A percentile compares a stretch with the other conserved stretches of the same genome.
Evolutionary conservation across 1,140 invertebrate genomes (phyloP).

Genomic region (Phymastichus coffea): DNA sequence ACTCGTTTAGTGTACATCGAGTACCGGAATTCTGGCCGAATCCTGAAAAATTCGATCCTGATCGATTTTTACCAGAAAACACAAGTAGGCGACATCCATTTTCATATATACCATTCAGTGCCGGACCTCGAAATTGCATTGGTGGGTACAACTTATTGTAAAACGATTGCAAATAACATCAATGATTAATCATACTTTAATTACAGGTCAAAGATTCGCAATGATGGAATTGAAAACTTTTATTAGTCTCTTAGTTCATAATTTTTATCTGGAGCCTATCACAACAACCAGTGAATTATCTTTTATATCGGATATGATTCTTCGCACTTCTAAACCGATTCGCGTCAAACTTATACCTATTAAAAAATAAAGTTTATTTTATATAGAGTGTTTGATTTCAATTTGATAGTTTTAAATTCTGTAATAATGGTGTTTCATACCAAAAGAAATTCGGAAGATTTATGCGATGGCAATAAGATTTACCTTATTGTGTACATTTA

Average conservation of each 20-base stretch:
- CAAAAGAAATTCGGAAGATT: no score
- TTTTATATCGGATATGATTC: conserved; percentile 23
- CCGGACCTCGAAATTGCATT: no score
- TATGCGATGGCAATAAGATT: no score
- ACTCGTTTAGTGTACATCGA: conserved; percentile 64
- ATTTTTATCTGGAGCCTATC: conserved; percentile 32
- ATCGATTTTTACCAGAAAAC: no score
- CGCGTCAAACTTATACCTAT: conserved; percentile 21
- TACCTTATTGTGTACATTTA: no score
- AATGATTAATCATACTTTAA: neutral
- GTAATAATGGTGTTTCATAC: no score
- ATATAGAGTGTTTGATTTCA: no score
- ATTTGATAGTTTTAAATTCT: no score
- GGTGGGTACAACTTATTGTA: conserved; percentile 28
- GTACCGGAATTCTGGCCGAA: conserved; percentile 69
- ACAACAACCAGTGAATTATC: conserved; percentile 7
- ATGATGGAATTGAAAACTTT: no score
- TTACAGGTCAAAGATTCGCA: conserved; percentile 35
- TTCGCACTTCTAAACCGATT: conserved; percentile 16
- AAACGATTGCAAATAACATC: neutral
- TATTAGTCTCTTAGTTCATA: conserved; percentile 22
- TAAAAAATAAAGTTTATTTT: neutral
- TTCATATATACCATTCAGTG: no score
- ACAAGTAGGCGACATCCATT: conserved; percentile 58
- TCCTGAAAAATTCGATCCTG: conserved; percentile 73